phyloP scores from a whole-genome alignment of 2,888 invertebrate species.

The Beris chalybata region DNA sequence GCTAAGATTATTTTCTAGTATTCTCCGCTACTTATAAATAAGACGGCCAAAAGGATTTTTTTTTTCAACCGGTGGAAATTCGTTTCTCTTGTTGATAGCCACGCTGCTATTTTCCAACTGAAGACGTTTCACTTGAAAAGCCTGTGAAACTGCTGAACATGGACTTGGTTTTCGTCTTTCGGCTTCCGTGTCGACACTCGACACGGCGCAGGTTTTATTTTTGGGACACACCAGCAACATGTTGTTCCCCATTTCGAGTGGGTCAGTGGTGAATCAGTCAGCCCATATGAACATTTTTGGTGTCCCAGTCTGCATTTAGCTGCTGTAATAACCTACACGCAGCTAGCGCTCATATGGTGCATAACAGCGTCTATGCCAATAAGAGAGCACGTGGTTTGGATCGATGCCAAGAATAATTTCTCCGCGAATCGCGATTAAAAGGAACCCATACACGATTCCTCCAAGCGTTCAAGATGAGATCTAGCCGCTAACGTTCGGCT shows the following conservation, averaged over 20 bases:
- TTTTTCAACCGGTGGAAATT: too few relatives aligned
- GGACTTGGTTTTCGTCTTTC: conserved; percentile 2
- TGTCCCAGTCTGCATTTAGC: conserved; percentile 14
- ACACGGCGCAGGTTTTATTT: conserved; percentile 28
- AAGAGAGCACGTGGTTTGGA: too few relatives aligned
- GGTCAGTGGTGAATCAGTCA: conserved; percentile 19
- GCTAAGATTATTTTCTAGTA: too few relatives aligned
- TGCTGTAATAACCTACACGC: conserved; percentile 6
- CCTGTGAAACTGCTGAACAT: background rate
- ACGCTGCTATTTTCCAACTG: conserved; percentile 24
- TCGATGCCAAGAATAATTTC: too few relatives aligned
- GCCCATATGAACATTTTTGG: background rate
- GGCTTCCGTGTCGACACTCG: conserved; percentile 8
- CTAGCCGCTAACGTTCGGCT: too few relatives aligned
- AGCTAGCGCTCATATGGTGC: background rate
- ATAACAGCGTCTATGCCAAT: background rate
- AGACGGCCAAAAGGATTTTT: too few relatives aligned
- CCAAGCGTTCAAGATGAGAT: too few relatives aligned
- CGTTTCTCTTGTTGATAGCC: conserved; percentile 22
- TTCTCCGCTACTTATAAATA: too few relatives aligned
- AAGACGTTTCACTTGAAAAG: background rate
- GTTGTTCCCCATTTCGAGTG: conserved; percentile 26
- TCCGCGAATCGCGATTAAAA: too few relatives aligned
- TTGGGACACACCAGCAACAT: conserved; percentile 27
- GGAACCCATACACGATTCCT: too few relatives aligned